Conservation (phyloP, 2,888 invertebrate species). For the Meta bourneti region DNA sequence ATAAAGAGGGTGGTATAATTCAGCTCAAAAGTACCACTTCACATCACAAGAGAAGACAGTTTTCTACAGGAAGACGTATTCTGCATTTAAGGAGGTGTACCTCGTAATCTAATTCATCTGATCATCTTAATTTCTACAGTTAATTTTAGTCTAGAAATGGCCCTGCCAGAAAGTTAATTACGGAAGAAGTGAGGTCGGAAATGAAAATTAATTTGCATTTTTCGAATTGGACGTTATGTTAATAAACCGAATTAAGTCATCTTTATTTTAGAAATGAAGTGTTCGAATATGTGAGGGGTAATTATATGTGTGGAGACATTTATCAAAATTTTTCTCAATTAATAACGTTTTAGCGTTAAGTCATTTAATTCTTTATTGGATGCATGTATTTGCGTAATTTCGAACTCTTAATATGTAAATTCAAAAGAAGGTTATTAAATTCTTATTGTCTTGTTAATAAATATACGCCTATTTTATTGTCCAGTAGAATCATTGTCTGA, state of each 20-base stretch:
- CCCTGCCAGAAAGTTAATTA: constrained; percentile 6
- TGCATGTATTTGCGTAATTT: too few relatives aligned
- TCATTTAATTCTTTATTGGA: too few relatives aligned
- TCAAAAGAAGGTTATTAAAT: too few relatives aligned
- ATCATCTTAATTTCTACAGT: constrained; percentile 13
- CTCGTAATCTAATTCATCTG: constrained; percentile 11
- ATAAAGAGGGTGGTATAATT: background rate
- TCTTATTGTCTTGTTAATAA: too few relatives aligned
- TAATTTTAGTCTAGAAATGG: background rate
- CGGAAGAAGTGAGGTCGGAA: background rate
- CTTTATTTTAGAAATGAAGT: too few relatives aligned
- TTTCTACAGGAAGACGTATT: background rate
- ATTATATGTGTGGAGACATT: too few relatives aligned
- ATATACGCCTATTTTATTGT: too few relatives aligned
- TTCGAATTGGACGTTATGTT: background rate
- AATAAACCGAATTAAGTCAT: background rate
- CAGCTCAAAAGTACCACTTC: constrained; percentile 11
- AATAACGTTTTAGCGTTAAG: too few relatives aligned
- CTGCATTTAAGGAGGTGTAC: constrained; percentile 2
- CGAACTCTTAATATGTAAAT: too few relatives aligned
- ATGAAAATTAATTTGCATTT: constrained; percentile 43
- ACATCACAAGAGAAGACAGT: background rate
- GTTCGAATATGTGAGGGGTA: too few relatives aligned
- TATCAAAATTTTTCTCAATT: too few relatives aligned
- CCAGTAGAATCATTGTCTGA: too few relatives aligned